These are phyloP conservation scores for Globodera ellingtonae DNA, from an alignment of 1,140 invertebrate genomes.

Conservation along the genomic window DNA sequence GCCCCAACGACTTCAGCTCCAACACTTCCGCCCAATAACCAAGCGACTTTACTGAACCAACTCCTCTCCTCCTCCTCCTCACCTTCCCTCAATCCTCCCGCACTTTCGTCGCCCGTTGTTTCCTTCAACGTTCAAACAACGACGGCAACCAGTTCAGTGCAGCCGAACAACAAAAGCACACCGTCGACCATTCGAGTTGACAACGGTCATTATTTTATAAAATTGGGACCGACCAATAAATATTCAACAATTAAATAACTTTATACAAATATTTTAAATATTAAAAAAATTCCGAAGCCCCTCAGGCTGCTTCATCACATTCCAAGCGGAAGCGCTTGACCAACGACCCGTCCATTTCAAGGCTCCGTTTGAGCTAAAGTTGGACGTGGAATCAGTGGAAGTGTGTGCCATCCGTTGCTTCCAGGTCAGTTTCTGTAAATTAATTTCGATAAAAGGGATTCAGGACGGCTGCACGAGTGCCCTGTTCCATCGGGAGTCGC, in stretches of 20 bases:
- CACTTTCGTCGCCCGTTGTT: neutral
- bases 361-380: constrained; percentile 36
- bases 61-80: neutral
- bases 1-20: neutral
- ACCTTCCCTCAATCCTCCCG: neutral
- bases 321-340: constrained; percentile 39
- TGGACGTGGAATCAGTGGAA: constrained; percentile 36
- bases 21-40: neutral
- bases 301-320: constrained; percentile 44
- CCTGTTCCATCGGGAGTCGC: constrained; percentile 33
- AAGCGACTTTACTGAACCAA: too few relatives aligned
- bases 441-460: constrained; percentile 4
- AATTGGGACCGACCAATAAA: neutral
- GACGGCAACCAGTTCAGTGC: neutral
- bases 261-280: too few relatives aligned
- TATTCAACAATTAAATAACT: neutral
- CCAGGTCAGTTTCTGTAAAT: constrained; percentile 19
- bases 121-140: neutral
- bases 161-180: neutral
- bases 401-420: constrained; percentile 42
- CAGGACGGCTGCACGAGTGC: constrained; percentile 48
- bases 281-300: neutral
- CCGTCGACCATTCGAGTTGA: constrained; percentile 7
- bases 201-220: neutral
- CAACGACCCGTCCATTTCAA: constrained; percentile 39